Conservation (phyloP, 2,113 vertebrate genomes). For the Rhipidura dahli region DNA sequence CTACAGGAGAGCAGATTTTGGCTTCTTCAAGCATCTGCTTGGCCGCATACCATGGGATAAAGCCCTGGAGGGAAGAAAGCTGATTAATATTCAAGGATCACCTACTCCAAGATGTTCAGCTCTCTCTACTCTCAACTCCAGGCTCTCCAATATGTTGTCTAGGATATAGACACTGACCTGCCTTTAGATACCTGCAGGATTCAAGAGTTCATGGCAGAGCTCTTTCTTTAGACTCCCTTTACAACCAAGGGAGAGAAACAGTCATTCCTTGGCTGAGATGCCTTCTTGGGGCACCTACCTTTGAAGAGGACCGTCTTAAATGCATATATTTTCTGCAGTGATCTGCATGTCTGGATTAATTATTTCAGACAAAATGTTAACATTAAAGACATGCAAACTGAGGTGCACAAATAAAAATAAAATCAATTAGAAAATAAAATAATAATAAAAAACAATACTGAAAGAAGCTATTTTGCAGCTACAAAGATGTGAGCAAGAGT, state of each 20-base stretch:
- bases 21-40: not conserved
- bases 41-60: rapidly evolving
- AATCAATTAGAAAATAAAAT: not conserved
- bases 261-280: not conserved
- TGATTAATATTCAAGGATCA: not conserved
- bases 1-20: not conserved
- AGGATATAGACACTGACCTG: not conserved
- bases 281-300: not conserved
- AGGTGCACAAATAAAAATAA: not conserved
- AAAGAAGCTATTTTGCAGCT: not conserved
- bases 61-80: not conserved
- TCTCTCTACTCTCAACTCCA: not conserved
- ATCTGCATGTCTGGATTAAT: not conserved
- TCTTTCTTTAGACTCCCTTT: not conserved
- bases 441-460: not conserved
- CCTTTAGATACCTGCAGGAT: not conserved
- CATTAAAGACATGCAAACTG: not conserved
- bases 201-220: not conserved
- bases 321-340: not conserved
- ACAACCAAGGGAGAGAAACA: not conserved
- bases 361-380: not conserved
- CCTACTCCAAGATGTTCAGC: not conserved
- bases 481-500: not conserved
- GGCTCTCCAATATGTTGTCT: not conserved
- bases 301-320: not conserved